Percentiles rank a stretch among this genome's conserved stretches.
Evolutionary conservation across 1,140 invertebrate species (phyloP).

Genomic region (Andricus grossulariae): DNA sequence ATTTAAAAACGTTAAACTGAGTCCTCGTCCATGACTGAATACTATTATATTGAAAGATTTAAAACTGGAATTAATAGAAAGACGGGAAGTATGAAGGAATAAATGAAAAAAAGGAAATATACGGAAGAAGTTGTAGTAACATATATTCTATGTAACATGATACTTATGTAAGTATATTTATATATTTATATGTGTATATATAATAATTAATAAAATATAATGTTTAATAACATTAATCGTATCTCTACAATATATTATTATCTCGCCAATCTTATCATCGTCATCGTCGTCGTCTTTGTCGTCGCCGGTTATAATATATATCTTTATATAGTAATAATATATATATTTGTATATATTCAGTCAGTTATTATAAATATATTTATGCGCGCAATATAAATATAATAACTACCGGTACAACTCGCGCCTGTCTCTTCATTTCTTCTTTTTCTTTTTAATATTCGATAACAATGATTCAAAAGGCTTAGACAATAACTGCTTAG

Average conservation of each 20-base stretch:
- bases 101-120: slow-evolving; percentile 38
- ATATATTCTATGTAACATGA: slow-evolving; percentile 73
- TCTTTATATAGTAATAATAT: slow-evolving; percentile 49
- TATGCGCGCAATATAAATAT: slow-evolving; percentile 33
- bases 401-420: slow-evolving; percentile 17
- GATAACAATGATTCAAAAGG: slow-evolving; percentile 64
- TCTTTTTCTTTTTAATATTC: slow-evolving; percentile 43
- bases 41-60: background rate
- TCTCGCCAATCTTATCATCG: slow-evolving; percentile 61
- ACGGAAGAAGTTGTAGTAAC: slow-evolving; percentile 66
- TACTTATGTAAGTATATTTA: slow-evolving; percentile 68
- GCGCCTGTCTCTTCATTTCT: background rate
- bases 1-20: no score
- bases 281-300: slow-evolving; percentile 65
- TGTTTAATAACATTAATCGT: slow-evolving; percentile 70
- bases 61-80: background rate
- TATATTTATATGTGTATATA: slow-evolving; percentile 62
- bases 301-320: slow-evolving; percentile 49
- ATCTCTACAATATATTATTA: slow-evolving; percentile 70
- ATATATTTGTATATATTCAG: slow-evolving; percentile 49
- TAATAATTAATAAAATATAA: slow-evolving; percentile 74
- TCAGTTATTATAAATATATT: slow-evolving; percentile 46
- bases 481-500: slow-evolving; percentile 60
- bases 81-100: slow-evolving; percentile 17
- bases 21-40: no score